Evolutionary conservation across 2,888 invertebrate species (phyloP).

Genomic region (Parasteatoda lunata): DNA sequence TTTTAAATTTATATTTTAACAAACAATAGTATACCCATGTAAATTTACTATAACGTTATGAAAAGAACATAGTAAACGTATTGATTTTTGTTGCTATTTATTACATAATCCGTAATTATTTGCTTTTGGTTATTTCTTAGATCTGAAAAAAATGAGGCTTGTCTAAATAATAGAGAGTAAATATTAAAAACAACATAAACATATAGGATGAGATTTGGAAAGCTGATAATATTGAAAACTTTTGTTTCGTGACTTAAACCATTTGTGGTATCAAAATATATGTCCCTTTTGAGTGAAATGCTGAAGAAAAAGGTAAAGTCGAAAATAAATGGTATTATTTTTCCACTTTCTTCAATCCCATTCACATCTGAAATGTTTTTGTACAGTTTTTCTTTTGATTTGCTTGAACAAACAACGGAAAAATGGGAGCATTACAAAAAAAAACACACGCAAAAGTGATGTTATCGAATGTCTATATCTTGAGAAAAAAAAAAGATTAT

Average conservation of each 20-base stretch:
- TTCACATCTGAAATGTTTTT: neutral
- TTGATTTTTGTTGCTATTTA: too few relatives aligned
- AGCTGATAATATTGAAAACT: too few relatives aligned
- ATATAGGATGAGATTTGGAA: too few relatives aligned
- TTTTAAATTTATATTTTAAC: too few relatives aligned
- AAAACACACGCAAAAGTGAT: constrained; percentile 5
- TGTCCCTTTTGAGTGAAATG: neutral
- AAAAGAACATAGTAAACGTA: too few relatives aligned
- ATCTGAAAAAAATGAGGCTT: too few relatives aligned
- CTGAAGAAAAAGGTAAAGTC: neutral
- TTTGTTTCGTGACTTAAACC: neutral
- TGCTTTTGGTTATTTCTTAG: too few relatives aligned
- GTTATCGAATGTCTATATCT: neutral
- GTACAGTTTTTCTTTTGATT: neutral
- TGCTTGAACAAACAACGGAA: neutral
- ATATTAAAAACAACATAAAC: too few relatives aligned
- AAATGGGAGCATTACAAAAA: neutral
- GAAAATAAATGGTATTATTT: constrained; percentile 3
- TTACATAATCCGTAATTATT: too few relatives aligned
- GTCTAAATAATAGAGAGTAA: too few relatives aligned
- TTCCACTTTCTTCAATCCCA: neutral
- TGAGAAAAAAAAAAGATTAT: neutral
- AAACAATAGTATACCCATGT: too few relatives aligned
- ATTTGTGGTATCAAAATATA: neutral
- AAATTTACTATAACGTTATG: too few relatives aligned